A percentile compares a stretch with the other conserved stretches of the same genome.
Conservation (phyloP, 2,113 vertebrate genomes). For the Dasyurus viverrinus region DNA sequence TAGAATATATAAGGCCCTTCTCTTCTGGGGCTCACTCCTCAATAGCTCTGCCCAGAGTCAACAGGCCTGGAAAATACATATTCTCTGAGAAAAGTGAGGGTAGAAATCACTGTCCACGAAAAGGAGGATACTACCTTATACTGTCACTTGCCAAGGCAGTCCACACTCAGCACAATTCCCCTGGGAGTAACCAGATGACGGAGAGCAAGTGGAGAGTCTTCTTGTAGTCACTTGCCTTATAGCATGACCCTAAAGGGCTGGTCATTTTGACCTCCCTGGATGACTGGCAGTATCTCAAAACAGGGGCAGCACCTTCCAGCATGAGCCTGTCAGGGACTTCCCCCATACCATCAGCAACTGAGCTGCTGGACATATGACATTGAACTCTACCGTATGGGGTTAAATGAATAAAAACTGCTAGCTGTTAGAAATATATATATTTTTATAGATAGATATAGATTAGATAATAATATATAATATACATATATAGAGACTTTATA, state of each 20-base stretch:
- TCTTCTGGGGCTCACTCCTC: neutral
- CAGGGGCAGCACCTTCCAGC: neutral
- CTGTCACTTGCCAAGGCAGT: neutral
- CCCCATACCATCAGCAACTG: neutral
- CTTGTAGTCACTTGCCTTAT: neutral
- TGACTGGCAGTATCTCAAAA: neutral
- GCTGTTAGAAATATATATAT: neutral
- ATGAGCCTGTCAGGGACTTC: neutral
- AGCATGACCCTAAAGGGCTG: neutral
- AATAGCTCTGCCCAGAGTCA: neutral
- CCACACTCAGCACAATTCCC: neutral
- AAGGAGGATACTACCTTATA: neutral
- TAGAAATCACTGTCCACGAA: neutral
- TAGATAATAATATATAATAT: too few relatives aligned
- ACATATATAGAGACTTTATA: too few relatives aligned
- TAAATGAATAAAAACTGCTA: neutral
- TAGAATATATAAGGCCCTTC: neutral
- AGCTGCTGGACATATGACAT: neutral
- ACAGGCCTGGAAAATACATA: neutral
- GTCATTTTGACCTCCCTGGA: neutral
- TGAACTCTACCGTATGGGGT: neutral
- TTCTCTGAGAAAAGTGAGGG: neutral
- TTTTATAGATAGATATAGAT: too few relatives aligned
- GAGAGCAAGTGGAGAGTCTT: neutral
- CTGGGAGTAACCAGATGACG: neutral